phyloP scores from a whole-genome alignment of 2,888 invertebrate species.

The Arrhopalites spinosus region DNA sequence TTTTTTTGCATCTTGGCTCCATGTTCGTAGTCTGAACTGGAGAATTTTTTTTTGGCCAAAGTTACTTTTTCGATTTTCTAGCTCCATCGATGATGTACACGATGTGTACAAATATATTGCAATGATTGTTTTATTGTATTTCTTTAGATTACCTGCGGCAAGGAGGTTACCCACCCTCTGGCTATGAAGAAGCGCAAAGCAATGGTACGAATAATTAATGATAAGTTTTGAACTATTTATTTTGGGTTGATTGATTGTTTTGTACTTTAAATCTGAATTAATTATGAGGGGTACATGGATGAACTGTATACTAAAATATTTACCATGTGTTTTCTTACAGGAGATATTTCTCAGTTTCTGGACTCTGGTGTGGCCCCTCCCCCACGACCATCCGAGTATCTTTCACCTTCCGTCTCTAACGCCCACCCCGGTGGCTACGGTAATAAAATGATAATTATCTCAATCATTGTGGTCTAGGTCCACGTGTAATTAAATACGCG shows the following conservation, averaged over 20 bases:
- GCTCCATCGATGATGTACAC: background rate
- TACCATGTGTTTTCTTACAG: too few relatives aligned
- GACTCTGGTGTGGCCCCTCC: constrained; percentile 60
- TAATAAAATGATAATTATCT: too few relatives aligned
- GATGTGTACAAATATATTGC: background rate
- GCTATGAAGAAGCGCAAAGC: constrained; percentile 65
- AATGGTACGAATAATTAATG: too few relatives aligned
- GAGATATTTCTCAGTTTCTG: constrained; percentile 57
- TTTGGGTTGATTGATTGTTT: too few relatives aligned
- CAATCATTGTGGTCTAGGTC: too few relatives aligned
- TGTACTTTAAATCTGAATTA: too few relatives aligned
- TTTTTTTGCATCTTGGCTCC: too few relatives aligned
- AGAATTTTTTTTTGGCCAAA: background rate
- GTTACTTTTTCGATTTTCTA: background rate
- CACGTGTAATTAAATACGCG: too few relatives aligned
- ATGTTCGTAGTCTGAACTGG: too few relatives aligned
- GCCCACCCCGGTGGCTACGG: constrained; percentile 55
- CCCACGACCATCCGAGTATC: constrained; percentile 56
- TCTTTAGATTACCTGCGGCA: constrained; percentile 64
- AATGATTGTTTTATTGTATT: constrained; percentile 2
- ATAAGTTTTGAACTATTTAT: too few relatives aligned
- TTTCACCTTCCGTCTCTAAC: constrained; percentile 50
- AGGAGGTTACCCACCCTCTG: constrained; percentile 63
- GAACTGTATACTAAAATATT: too few relatives aligned
- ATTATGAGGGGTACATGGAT: too few relatives aligned